phyloP scores from a whole-genome alignment of 2,797 vertebrate genomes.

The Gila robusta region DNA sequence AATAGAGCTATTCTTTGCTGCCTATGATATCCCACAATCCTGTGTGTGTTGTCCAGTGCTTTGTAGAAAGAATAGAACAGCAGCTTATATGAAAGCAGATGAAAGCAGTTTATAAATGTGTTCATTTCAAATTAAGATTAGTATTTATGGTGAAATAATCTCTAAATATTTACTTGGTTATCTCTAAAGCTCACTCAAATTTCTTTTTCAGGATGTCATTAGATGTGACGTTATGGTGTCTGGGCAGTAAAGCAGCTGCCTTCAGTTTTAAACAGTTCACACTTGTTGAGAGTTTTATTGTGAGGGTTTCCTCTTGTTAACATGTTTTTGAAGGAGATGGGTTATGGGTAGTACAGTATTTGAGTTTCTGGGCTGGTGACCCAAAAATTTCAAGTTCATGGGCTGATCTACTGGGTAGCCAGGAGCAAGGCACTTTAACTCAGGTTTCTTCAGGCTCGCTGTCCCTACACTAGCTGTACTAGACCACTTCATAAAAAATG shows the following conservation, averaged over 20 bases:
- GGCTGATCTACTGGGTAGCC: not conserved
- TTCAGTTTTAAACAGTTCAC: not conserved
- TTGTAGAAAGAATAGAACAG: not conserved
- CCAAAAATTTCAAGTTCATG: not conserved
- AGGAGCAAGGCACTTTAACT: not conserved
- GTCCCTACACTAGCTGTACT: not conserved
- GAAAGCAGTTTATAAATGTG: not conserved
- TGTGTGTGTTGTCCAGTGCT: not conserved
- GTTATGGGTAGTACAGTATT: not conserved
- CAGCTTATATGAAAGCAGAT: too few species aligned
- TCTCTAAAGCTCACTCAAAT: not conserved
- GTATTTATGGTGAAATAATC: not conserved
- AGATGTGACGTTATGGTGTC: not conserved
- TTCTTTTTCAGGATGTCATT: not conserved
- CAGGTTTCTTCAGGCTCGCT: not conserved
- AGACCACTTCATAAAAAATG: not conserved
- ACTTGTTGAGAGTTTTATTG: not conserved
- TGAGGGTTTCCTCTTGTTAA: not conserved
- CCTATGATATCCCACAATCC: slow-evolving; percentile 18
- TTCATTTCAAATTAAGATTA: not conserved
- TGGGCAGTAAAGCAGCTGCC: not conserved
- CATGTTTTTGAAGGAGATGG: not conserved
- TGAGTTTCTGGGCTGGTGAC: not conserved
- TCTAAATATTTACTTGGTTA: not conserved
- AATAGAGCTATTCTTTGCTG: slow-evolving; percentile 1